Conservation (phyloP, 2,888 invertebrate species). For the Parnassius apollo region DNA sequence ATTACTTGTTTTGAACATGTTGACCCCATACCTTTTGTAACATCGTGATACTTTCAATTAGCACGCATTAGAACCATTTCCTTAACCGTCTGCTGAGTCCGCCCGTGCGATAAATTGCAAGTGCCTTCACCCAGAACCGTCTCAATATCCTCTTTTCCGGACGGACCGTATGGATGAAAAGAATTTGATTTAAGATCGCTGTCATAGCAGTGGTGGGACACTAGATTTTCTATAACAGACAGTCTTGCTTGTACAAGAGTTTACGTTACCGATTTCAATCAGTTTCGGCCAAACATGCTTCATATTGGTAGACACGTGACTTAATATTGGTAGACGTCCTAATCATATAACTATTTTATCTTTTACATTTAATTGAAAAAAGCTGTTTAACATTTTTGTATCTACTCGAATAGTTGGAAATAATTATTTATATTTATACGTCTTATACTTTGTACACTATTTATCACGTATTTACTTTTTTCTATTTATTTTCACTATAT, state of each 20-base stretch:
- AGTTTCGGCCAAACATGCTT: not conserved
- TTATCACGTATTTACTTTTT: no score
- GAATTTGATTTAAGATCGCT: slow-evolving; percentile 12
- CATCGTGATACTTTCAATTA: slow-evolving; percentile 62
- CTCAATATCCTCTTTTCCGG: slow-evolving; percentile 68
- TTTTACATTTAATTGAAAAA: no score
- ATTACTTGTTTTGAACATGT: slow-evolving; percentile 47
- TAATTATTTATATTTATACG: no score
- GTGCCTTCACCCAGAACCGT: slow-evolving; percentile 54
- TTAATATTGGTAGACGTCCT: slow-evolving; percentile 16
- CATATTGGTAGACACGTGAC: not conserved
- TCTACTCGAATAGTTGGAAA: no score
- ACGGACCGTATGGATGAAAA: slow-evolving; percentile 33
- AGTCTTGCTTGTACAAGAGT: not conserved
- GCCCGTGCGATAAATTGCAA: slow-evolving; percentile 49
- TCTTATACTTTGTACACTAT: no score
- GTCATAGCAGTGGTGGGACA: not conserved
- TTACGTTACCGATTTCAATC: slow-evolving; percentile 6
- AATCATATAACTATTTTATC: no score
- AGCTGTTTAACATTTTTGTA: no score
- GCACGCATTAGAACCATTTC: slow-evolving; percentile 63
- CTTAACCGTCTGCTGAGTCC: slow-evolving; percentile 36
- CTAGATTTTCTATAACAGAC: slow-evolving; percentile 2
- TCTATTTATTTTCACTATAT: no score
- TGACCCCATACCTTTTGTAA: slow-evolving; percentile 41